These are phyloP conservation scores for Hydrolagus colliei DNA, from an alignment of 2,797 vertebrate genomes.

Conservation along the genomic window DNA sequence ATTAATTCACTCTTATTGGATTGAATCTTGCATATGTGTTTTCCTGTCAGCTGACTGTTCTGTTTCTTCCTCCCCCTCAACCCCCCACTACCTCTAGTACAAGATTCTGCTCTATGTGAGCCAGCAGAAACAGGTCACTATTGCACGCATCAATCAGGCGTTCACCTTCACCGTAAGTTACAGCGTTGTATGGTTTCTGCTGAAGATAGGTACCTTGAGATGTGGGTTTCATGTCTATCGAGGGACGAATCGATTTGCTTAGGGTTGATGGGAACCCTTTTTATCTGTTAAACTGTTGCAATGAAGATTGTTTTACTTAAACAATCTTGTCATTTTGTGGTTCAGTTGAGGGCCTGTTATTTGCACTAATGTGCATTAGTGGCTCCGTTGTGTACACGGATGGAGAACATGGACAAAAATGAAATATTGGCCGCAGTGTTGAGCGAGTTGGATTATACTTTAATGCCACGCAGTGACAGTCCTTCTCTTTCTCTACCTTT, in stretches of 20 bases:
- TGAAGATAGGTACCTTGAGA: neutral
- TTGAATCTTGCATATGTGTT: neutral
- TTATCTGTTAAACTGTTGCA: too few relatives aligned
- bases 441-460: too few relatives aligned
- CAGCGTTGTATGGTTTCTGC: neutral
- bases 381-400: too few relatives aligned
- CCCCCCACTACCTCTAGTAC: conserved; percentile 60
- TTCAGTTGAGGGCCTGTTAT: too few relatives aligned
- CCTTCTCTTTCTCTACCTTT: too few relatives aligned
- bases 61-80: conserved; percentile 32
- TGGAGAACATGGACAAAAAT: too few relatives aligned
- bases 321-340: too few relatives aligned
- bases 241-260: neutral
- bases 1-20: neutral
- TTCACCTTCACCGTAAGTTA: conserved; percentile 77
- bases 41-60: neutral
- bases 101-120: conserved; percentile 85
- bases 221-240: neutral
- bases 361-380: too few relatives aligned
- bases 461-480: too few relatives aligned
- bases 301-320: too few relatives aligned
- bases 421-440: too few relatives aligned
- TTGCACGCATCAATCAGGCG: conserved; percentile 72
- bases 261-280: too few relatives aligned
- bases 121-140: conserved; percentile 79